phyloP scores from a whole-genome alignment of 2,888 invertebrate species.

The Lutraria lutraria region DNA sequence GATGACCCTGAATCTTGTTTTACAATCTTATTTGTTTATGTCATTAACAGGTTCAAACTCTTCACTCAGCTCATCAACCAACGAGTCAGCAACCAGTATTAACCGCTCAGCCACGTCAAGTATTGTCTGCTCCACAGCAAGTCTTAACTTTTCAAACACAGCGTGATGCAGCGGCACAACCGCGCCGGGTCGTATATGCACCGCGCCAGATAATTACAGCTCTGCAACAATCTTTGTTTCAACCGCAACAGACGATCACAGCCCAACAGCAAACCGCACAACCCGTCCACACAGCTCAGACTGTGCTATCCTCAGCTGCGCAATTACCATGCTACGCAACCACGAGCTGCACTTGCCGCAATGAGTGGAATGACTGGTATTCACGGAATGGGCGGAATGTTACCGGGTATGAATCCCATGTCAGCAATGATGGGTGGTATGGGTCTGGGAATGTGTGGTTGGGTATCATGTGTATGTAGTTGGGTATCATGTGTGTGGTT shows the following conservation, averaged over 20 bases:
- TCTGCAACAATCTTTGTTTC: neutral
- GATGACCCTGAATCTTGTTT: too few species aligned
- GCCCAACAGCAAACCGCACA: too few species aligned
- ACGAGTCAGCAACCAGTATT: neutral
- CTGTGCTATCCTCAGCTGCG: neutral
- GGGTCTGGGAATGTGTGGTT: too few species aligned
- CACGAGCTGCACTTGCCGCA: too few species aligned
- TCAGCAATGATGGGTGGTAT: too few species aligned
- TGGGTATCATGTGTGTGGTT: too few species aligned
- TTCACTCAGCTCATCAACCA: neutral
- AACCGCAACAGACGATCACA: too few species aligned
- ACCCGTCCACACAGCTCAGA: neutral
- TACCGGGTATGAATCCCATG: slow-evolving; percentile 37
- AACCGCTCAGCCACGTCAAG: neutral
- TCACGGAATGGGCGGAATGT: slow-evolving; percentile 35
- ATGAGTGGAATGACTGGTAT: neutral
- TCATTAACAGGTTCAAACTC: neutral
- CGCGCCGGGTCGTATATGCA: neutral
- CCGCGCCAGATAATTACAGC: neutral
- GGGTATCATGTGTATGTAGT: too few species aligned
- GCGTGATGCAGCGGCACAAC: neutral
- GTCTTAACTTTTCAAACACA: neutral
- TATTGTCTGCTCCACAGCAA: neutral
- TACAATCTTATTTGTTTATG: neutral
- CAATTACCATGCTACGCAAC: neutral